phyloP scores from a whole-genome alignment of 2,797 vertebrate genomes.

The Carcharodon carcharias region DNA sequence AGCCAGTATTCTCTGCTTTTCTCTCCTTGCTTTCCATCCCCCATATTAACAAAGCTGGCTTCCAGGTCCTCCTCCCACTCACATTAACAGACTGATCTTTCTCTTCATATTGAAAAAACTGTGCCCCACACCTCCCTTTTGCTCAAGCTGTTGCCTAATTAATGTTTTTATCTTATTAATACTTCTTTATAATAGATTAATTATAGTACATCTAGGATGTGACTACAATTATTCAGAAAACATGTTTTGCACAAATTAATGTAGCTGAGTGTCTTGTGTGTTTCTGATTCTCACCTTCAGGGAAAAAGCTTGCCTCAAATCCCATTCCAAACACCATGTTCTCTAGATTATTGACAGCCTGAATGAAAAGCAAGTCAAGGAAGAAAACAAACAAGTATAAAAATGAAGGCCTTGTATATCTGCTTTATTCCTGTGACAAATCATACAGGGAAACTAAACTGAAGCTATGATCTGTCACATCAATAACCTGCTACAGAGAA shows the following conservation, averaged over 20 bases:
- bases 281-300: background rate
- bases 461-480: background rate
- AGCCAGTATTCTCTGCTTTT: background rate
- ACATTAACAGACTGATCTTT: background rate
- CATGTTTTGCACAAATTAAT: background rate
- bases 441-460: background rate
- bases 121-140: background rate
- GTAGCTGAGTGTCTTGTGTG: background rate
- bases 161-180: background rate
- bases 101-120: background rate
- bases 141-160: background rate
- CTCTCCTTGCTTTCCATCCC: background rate
- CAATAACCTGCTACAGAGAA: background rate
- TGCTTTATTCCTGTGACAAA: background rate
- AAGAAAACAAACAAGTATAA: background rate
- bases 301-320: background rate
- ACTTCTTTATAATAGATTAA: background rate
- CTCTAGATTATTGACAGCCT: background rate
- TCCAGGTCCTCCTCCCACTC: background rate
- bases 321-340: background rate
- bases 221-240: background rate
- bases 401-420: background rate
- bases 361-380: conserved; percentile 21
- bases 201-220: background rate
- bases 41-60: background rate